Evolutionary conservation across 1,140 invertebrate genomes (phyloP).

Genomic region (Drosophila simulans): DNA sequence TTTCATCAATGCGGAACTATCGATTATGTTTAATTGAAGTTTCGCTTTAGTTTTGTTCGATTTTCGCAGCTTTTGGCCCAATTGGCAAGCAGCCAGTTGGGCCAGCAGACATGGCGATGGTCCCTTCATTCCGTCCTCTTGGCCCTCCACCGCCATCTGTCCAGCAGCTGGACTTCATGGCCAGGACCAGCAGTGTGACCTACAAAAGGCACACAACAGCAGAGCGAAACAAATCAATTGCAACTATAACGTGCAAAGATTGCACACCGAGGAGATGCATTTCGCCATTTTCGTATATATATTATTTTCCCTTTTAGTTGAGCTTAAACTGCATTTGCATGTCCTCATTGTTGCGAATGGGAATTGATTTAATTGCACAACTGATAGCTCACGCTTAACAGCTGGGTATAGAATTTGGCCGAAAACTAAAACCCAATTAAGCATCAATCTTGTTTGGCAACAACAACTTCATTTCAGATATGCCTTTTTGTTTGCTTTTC

Average conservation of each 20-base stretch:
- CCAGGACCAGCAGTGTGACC: constrained; percentile 10
- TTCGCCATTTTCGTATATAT: constrained; percentile 18
- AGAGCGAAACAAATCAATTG: constrained; percentile 33
- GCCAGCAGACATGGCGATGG: constrained; percentile 43
- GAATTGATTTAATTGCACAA: constrained; percentile 33
- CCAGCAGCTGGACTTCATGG: constrained; percentile 22
- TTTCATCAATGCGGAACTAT: constrained; percentile 49
- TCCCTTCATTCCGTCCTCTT: not conserved
- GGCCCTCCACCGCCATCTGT: not conserved
- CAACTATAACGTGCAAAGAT: constrained; percentile 40
- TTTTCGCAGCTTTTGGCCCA: constrained; percentile 56
- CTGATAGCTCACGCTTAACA: constrained; percentile 9
- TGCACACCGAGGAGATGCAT: constrained; percentile 30
- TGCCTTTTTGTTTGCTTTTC: not conserved
- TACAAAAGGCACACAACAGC: constrained; percentile 31
- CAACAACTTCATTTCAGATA: constrained; percentile 8
- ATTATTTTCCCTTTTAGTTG: constrained; percentile 22
- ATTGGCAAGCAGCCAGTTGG: constrained; percentile 72
- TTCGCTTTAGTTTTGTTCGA: constrained; percentile 30
- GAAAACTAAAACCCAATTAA: constrained; percentile 29
- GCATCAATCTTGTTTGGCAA: constrained; percentile 39
- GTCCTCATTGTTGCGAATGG: not conserved
- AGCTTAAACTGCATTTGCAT: constrained; percentile 32
- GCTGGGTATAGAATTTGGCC: constrained; percentile 15
- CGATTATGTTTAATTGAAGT: constrained; percentile 50